These are phyloP conservation scores for Chloroclystis v-ata DNA, from an alignment of 2,888 invertebrate genomes.

Conservation along the genomic window DNA sequence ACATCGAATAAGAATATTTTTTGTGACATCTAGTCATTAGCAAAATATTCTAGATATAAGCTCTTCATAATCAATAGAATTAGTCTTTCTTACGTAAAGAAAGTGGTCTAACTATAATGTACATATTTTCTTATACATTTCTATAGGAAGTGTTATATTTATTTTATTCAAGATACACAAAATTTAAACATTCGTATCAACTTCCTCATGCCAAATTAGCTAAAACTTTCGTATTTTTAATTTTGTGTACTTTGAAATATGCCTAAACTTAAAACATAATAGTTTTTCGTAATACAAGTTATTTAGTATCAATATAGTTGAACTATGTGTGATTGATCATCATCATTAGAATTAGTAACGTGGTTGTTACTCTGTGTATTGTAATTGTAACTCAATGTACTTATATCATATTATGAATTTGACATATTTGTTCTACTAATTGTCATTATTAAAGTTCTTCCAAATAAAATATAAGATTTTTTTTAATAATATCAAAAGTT, in stretches of 20 bases:
- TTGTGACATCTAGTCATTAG: slow-evolving; percentile 20
- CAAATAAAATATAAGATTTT: slow-evolving; percentile 36
- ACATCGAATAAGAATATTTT: slow-evolving; percentile 26
- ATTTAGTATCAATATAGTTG: slow-evolving; percentile 11
- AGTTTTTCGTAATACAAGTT: neutral
- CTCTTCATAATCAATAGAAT: slow-evolving; percentile 31
- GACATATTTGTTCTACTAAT: slow-evolving; percentile 55
- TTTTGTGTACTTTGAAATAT: slow-evolving; percentile 8
- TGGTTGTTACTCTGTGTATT: slow-evolving; percentile 46
- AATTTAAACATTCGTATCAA: slow-evolving; percentile 3
- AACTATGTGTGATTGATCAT: slow-evolving; percentile 38
- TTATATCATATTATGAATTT: slow-evolving; percentile 41
- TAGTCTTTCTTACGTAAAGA: slow-evolving; percentile 42
- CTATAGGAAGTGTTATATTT: slow-evolving; percentile 9
- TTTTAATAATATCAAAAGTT: too few relatives aligned
- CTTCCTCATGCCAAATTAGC: neutral
- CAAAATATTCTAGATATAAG: slow-evolving; percentile 18
- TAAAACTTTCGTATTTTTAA: neutral
- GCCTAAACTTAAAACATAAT: neutral
- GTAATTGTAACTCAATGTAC: slow-evolving; percentile 31
- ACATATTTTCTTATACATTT: slow-evolving; percentile 30
- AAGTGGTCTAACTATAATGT: slow-evolving; percentile 41
- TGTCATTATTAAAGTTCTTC: slow-evolving; percentile 69
- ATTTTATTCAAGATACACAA: slow-evolving; percentile 7
- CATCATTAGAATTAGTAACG: slow-evolving; percentile 37